Evolutionary conservation across 2,113 vertebrate genomes (phyloP), one percentile per base, ranked within the genome.

Genomic region (Lathamus discolor): DNA sequence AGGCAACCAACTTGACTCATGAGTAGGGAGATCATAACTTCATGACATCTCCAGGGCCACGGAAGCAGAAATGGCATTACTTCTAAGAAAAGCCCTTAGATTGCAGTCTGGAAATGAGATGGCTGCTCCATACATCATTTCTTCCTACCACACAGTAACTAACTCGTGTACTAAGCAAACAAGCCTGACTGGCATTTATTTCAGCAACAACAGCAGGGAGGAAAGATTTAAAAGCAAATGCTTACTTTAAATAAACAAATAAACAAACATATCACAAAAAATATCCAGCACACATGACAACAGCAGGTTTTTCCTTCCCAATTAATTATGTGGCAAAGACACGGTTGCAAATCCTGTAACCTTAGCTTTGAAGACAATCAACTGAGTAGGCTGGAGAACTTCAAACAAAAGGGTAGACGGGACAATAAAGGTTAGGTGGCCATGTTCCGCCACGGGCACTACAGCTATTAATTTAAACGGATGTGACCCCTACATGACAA

Each of bases 401-500:
- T 86, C 95, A 97, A 96, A 98, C 95, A 97, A 95, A 94, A 98
- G 97, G 96, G 96, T 93, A 93, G 83, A 85, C 7, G 41, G 97
- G 94, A 97, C 97, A 92, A 97, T 73, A 92, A 80, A 96, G 98
- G 98, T 97, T 95, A 96, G 69, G 70, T 96, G 95, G 79, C 94
- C 41, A 4, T 94, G 95, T 96, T 96, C 97, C 74, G 33, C 95
- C 96, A 77, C 11, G 12, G 95, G 96, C 33, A 7, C 44, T 41
- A 93, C 13, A n/a, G 96, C 84, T 83, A 76, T 75, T 91, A 80
- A 92, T 95, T 95, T 24, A 57, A 96, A 93, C 93, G 98, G 99
- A 99, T 98, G 97, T 99, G 99, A 99, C 98, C 98, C 92, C 89
- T 97, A 95, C 96, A 97, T 85, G 98, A 98, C 98, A 98, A 98